Base-by-base conservation (phyloP, 1,140 invertebrate species). In the Monomorium pharaonis region DNA sequence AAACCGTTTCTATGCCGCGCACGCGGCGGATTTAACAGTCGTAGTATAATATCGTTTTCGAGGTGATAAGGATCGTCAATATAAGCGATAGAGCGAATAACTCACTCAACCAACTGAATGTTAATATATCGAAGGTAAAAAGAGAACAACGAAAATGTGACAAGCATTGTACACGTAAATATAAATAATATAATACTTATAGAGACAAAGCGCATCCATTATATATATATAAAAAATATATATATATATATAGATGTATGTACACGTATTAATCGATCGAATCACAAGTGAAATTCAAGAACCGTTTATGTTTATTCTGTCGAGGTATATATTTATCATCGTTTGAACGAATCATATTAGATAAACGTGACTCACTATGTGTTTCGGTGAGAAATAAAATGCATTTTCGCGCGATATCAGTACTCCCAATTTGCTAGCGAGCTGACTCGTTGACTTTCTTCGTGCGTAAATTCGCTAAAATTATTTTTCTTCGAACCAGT, bases 181-280 rank as follows among this genome's bases (percentile, higher is more conserved):
- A 83, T 89, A 89, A 86, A 74, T n/a, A n/a, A n/a, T 89, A 89
- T 86, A 89, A 86, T 86, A 89, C 60, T 83, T 83, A 54, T 56
- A 60, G 51, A 76, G 62, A 74, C 65, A 65, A 51, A 30, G n/a
- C 18, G 63, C 76, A 72, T 49, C 47, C 49, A 69, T 27, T 88
- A 85, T 78, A 62, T 78, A 63, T 65, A 77, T 63, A 78, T 60
- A 75, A 9, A 72, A 5, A 27, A 62, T 21, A 76, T 30, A 72
- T 56, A 60, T 49, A 76, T 51, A 63, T 49, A 76, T 62, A 63
- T 62, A 76, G 70, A 77, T 77, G 76, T 85, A 69, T 81, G 47
- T 62, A 85, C 56, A 65, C 85, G 74, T 87, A 60, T 74, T 89
- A 83, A 88, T 75, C 63, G 69, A 84, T 63, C 58, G 74, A 54